Evolutionary conservation across 2,113 vertebrate species (phyloP).

Genomic region (Urocitellus parryii): DNA sequence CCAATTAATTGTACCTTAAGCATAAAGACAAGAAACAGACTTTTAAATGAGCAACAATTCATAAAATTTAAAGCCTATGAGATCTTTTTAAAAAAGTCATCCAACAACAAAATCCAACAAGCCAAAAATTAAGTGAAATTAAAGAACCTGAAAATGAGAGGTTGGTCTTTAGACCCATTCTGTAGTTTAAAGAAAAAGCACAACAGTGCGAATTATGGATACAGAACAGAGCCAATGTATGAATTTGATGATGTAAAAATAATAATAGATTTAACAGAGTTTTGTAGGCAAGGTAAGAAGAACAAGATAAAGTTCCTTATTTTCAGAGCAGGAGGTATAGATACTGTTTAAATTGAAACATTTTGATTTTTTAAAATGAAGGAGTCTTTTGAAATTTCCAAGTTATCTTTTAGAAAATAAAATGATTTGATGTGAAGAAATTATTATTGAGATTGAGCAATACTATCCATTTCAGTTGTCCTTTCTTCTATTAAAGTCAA

Average conservation of each 20-base stretch:
- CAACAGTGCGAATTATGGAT: background rate
- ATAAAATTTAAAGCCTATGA: too few relatives aligned
- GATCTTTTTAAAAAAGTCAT: background rate
- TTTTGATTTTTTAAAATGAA: background rate
- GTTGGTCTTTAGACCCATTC: background rate
- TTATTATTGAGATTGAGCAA: background rate
- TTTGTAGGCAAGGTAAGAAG: background rate
- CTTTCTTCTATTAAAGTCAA: slow-evolving; percentile 24
- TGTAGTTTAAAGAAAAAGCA: background rate
- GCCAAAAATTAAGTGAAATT: background rate
- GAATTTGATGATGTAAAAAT: background rate
- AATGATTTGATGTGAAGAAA: background rate
- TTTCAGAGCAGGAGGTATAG: background rate
- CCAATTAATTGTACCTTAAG: too few relatives aligned
- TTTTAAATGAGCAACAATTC: too few relatives aligned
- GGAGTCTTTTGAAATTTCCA: background rate
- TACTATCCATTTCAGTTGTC: background rate
- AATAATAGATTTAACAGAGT: background rate
- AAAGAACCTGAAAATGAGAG: background rate
- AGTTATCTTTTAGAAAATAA: background rate
- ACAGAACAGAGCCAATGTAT: background rate
- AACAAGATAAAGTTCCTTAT: background rate
- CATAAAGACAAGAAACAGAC: too few relatives aligned
- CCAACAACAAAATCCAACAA: background rate
- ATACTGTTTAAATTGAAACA: background rate